Conservation (phyloP, 2,797 vertebrate genomes). For the Galagoides demidoff region DNA sequence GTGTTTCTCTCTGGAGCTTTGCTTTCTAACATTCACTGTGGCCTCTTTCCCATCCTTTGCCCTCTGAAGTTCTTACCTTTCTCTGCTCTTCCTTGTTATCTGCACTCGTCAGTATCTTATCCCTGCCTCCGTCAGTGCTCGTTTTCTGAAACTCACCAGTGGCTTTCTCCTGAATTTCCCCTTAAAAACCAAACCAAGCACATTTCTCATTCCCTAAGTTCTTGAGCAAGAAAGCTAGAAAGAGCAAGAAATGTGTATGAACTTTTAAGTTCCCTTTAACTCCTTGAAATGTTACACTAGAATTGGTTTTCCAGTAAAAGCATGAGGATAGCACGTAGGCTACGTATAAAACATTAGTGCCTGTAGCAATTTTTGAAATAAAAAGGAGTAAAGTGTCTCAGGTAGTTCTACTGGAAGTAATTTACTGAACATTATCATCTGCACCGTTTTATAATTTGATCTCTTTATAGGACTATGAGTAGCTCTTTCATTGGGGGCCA, state of each 20-base stretch:
- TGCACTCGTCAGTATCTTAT: background rate
- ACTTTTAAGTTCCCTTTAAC: conserved; percentile 43
- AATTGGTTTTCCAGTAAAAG: background rate
- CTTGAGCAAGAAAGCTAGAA: background rate
- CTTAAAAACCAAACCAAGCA: background rate
- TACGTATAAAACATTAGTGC: background rate
- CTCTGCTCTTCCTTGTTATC: background rate
- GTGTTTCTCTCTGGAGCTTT: background rate
- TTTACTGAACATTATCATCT: background rate
- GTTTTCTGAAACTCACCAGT: background rate
- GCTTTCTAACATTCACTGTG: background rate
- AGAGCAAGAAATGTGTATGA: background rate
- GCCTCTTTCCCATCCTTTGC: background rate
- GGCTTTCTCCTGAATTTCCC: background rate
- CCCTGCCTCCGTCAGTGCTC: background rate
- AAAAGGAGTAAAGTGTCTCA: background rate
- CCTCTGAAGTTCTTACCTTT: background rate
- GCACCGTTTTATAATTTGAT: background rate
- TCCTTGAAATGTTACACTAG: background rate
- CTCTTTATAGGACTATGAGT: background rate
- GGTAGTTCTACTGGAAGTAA: background rate
- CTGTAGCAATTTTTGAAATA: conserved; percentile 12
- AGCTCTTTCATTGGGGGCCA: background rate
- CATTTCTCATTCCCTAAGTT: background rate
- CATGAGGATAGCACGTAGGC: background rate